Evolutionary conservation across 2,888 invertebrate genomes (phyloP).

Genomic region (Hydropsyche betteni): DNA sequence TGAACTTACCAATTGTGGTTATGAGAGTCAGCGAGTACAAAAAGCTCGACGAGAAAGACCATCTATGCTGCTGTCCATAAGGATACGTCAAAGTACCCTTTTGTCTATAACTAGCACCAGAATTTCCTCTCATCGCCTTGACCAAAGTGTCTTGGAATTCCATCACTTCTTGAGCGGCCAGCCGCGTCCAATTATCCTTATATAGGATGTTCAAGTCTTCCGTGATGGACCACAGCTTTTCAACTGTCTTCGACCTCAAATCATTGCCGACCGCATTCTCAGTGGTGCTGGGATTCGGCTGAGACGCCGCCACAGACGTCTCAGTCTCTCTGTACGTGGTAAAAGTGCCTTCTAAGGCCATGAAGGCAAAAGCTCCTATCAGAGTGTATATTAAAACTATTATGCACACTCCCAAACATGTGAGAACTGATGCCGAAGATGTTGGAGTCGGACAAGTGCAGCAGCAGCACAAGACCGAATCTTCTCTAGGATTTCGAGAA

Average conservation of each 20-base stretch:
- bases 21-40: conserved; percentile 93
- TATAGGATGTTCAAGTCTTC: conserved; percentile 89
- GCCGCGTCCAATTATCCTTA: conserved; percentile 89
- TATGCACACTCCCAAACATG: conserved; percentile 83
- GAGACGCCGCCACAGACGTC: conserved; percentile 72
- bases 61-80: conserved; percentile 71
- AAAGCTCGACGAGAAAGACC: conserved; percentile 93
- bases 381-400: conserved; percentile 91
- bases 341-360: conserved; percentile 78
- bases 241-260: conserved; percentile 76
- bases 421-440: conserved; percentile 71
- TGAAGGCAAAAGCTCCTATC: conserved; percentile 91
- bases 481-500: conserved; percentile 46
- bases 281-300: conserved; percentile 68
- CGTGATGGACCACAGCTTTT: conserved; percentile 85
- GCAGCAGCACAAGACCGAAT: conserved; percentile 63
- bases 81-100: conserved; percentile 53
- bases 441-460: conserved; percentile 64
- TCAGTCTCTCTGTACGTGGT: conserved; percentile 63
- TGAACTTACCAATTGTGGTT: conserved; percentile 87
- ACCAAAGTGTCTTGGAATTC: conserved; percentile 78
- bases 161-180: conserved; percentile 87
- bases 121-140: conserved; percentile 58
- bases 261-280: conserved; percentile 65
- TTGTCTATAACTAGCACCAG: conserved; percentile 46